Conservation (phyloP, 2,888 invertebrate genomes). For the Notodonta ziczac region DNA sequence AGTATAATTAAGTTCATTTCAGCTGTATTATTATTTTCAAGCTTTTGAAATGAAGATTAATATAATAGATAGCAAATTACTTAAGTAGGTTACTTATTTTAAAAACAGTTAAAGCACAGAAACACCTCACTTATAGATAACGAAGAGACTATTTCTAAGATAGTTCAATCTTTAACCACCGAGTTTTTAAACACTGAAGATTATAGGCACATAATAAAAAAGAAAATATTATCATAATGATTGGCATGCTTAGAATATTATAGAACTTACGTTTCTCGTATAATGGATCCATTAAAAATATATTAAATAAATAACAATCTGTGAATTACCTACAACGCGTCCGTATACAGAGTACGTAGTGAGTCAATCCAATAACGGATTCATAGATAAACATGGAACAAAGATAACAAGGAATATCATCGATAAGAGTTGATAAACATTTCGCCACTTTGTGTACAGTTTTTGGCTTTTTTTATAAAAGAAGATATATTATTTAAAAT, state of each 20-base stretch:
- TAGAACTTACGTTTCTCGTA: not conserved
- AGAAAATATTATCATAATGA: not conserved
- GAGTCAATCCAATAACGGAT: not conserved
- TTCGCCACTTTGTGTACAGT: not conserved
- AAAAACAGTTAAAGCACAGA: too few species aligned
- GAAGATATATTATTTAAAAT: too few species aligned
- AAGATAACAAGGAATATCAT: not conserved
- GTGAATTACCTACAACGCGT: not conserved
- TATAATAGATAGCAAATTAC: too few species aligned
- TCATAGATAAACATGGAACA: constrained; percentile 7
- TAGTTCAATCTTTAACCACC: too few species aligned
- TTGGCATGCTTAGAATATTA: not conserved
- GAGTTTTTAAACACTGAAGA: too few species aligned
- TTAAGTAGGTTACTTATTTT: too few species aligned
- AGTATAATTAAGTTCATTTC: too few species aligned
- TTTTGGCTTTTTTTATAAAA: not conserved
- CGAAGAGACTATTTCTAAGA: too few species aligned
- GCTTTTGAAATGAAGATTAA: too few species aligned
- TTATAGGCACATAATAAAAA: not conserved
- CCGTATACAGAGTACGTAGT: not conserved
- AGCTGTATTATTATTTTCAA: too few species aligned
- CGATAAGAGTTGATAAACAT: not conserved
- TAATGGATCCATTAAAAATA: not conserved
- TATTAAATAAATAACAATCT: not conserved
- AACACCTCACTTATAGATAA: too few species aligned